A percentile compares a stretch with the other conserved stretches of the same genome.
Evolutionary conservation across 2,797 vertebrate genomes (phyloP).

Genomic region (Acrossocheilus fasciatus): DNA sequence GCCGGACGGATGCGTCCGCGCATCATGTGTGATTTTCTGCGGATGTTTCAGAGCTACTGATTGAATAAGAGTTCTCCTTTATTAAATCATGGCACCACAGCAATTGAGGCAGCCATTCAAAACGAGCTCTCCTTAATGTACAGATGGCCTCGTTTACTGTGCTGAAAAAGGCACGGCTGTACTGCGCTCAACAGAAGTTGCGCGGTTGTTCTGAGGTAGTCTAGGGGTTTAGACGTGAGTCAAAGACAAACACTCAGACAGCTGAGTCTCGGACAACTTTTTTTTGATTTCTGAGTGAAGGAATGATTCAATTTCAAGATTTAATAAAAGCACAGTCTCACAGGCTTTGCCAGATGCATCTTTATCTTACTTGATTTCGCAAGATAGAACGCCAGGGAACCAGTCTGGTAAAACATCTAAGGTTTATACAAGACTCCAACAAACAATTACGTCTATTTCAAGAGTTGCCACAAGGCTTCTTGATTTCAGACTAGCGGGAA

Average conservation of each 20-base stretch:
- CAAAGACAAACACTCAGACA: conserved; percentile 39
- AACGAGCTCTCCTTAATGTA: conserved; percentile 45
- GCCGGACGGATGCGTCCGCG: conserved; percentile 48
- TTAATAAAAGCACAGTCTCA: conserved; percentile 1
- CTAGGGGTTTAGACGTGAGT: neutral
- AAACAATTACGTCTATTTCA: conserved; percentile 19
- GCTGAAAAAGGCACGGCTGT: conserved; percentile 17
- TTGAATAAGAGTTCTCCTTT: conserved; percentile 44
- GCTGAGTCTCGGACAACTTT: conserved; percentile 5
- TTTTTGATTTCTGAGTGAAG: neutral
- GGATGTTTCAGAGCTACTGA: conserved; percentile 55
- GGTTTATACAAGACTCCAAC: neutral
- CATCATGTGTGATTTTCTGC: conserved; percentile 57
- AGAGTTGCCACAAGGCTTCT: conserved; percentile 8
- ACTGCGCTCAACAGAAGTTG: conserved; percentile 10
- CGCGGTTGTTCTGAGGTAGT: conserved; percentile 23
- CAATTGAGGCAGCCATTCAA: conserved; percentile 44
- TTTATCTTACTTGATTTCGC: neutral
- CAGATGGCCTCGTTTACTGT: conserved; percentile 34
- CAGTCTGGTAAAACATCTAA: neutral
- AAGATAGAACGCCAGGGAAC: conserved; percentile 16
- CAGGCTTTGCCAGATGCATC: neutral
- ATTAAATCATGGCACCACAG: conserved; percentile 53
- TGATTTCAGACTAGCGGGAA: neutral
- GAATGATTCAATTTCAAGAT: neutral